Evolutionary conservation across 1,140 invertebrate genomes (phyloP).

Genomic region (Drosophila grimshawi): DNA sequence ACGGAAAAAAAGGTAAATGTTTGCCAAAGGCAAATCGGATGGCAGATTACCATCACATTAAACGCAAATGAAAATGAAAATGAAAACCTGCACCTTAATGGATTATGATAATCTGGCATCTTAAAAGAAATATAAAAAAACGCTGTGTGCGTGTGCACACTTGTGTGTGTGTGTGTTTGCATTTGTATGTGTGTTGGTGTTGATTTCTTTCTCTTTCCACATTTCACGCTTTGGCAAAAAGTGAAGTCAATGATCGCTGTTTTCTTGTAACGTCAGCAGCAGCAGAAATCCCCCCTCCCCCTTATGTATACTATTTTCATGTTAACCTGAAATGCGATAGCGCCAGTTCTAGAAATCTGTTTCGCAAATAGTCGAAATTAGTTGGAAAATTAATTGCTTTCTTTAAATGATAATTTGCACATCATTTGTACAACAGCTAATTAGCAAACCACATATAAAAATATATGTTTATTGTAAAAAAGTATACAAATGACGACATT

Average conservation of each 20-base stretch:
- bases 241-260: slow-evolving; percentile 49
- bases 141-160: not conserved
- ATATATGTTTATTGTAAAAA: not conserved
- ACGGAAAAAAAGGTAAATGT: slow-evolving; percentile 20
- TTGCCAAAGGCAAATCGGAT: slow-evolving; percentile 66
- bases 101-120: slow-evolving; percentile 35
- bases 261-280: slow-evolving; percentile 49
- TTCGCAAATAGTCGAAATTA: slow-evolving; percentile 46
- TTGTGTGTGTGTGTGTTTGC: not conserved
- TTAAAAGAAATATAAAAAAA: slow-evolving; percentile 12
- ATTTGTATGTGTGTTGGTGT: not conserved
- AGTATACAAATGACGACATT: too few species aligned
- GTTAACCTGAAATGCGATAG: slow-evolving; percentile 70
- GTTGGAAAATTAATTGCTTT: slow-evolving; percentile 67
- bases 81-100: slow-evolving; percentile 43
- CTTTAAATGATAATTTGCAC: slow-evolving; percentile 60
- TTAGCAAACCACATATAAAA: not conserved
- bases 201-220: slow-evolving; percentile 1
- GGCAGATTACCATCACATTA: slow-evolving; percentile 71
- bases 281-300: not conserved
- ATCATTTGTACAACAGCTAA: slow-evolving; percentile 4
- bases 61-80: slow-evolving; percentile 50
- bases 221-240: slow-evolving; percentile 14
- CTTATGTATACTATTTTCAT: slow-evolving; percentile 36
- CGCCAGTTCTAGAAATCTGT: slow-evolving; percentile 30